Evolutionary conservation across 2,888 invertebrate genomes (phyloP).

Genomic region (Cerceris rybyensis): DNA sequence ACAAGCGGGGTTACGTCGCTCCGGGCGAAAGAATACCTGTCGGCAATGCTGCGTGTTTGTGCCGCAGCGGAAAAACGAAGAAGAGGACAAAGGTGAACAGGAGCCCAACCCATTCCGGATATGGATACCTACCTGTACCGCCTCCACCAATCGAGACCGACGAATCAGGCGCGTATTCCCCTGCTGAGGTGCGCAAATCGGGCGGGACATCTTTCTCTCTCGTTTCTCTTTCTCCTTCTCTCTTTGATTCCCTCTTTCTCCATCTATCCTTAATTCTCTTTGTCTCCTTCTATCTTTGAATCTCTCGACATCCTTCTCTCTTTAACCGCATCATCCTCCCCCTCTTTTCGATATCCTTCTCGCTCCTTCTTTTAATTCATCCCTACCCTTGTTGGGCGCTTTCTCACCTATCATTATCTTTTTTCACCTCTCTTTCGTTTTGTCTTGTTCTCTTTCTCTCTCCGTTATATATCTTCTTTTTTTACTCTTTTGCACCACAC

Average conservation of each 20-base stretch:
- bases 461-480: too few species aligned
- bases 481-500: too few species aligned
- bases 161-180: conserved; percentile 78
- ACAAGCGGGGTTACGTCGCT: neutral
- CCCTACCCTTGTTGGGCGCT: conserved; percentile 19
- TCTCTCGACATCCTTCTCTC: neutral
- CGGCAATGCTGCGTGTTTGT: conserved; percentile 24
- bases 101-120: conserved; percentile 76
- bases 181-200: conserved; percentile 77
- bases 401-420: neutral
- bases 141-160: conserved; percentile 79
- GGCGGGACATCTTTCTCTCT: conserved; percentile 68
- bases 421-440: neutral
- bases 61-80: conserved; percentile 62
- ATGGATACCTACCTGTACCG: conserved; percentile 78
- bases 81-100: conserved; percentile 64
- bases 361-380: neutral
- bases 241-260: conserved; percentile 8
- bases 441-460: neutral
- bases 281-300: neutral
- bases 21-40: conserved; percentile 4
- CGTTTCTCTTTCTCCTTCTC: conserved; percentile 19
- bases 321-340: neutral
- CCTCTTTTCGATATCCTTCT: neutral
- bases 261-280: neutral